Base-by-base conservation (phyloP, 2,113 vertebrate genomes). In the Forbesichthys agassizii region DNA sequence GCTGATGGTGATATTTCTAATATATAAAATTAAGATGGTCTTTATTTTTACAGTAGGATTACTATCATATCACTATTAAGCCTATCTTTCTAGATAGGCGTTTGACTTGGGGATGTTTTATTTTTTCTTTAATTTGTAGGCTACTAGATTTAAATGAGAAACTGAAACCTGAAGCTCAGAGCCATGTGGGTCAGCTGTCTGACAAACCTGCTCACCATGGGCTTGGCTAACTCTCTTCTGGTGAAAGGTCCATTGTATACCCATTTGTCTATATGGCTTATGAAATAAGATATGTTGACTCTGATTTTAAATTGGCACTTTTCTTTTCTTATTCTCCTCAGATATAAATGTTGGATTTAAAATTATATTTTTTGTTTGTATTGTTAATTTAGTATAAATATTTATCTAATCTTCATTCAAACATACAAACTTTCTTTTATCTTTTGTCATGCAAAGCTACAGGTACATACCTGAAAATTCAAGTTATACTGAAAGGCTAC, bases 401-500 rank as follows among this genome's bases (percentile, higher is more conserved):
- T 65, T 65, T 48, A 48, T 48, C 5, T 54, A 54, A 13, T 58
- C 27, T 58, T 33, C 18, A 4, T 27, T 18, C 9, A 51, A 9
- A 51, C 18, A 60, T 14, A 42, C 12, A 51, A 64, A 47, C 47
- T 5, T 33, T 11, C 42, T 46, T 64, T 13, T 49, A n/a, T 62
- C 42, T 20, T 4, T 4, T 14, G 49, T 48, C 46, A 61, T 20
- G 11, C 62, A 14, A 33, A 64, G 27, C 62, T 18, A 13, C 56
- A 36, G 53, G 33, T 56, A 53, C n/a, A 66, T 66, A n/a, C 11
- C 36, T 8, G 33, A 55, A 55, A 56, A 55, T 11, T 47, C 36
- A 14, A 46, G 12, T 48, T 27, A 54, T 9, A 65, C 20, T 36
- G 12, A 49, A 65, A 65, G 64, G 42, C 56, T 64, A 72, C 66